Percentiles rank a stretch among this genome's conserved stretches.
These are phyloP conservation scores for Datnioides undecimradiatus DNA, from an alignment of 2,113 vertebrate genomes.

Conservation along the genomic window DNA sequence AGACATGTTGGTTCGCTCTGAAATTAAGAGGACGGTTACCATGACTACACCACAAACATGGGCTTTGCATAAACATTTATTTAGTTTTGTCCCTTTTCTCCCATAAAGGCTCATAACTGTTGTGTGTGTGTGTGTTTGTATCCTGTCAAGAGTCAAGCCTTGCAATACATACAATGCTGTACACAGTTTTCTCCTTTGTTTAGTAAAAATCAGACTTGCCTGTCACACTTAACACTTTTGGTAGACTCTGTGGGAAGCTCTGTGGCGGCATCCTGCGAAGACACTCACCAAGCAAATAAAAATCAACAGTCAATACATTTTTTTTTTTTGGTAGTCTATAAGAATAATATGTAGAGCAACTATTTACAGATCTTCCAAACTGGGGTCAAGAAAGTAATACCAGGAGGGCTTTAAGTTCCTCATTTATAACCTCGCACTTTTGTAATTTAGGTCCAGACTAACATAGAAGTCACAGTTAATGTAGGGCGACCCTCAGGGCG, in stretches of 20 bases:
- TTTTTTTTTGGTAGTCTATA: slow-evolving; percentile 70
- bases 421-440: slow-evolving; percentile 8
- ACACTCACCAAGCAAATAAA: slow-evolving; percentile 49
- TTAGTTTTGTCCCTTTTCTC: slow-evolving; percentile 62
- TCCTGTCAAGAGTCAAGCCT: slow-evolving; percentile 36
- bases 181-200: slow-evolving; percentile 45
- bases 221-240: slow-evolving; percentile 55
- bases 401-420: neutral
- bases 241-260: slow-evolving; percentile 70
- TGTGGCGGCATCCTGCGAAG: slow-evolving; percentile 49
- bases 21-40: slow-evolving; percentile 34
- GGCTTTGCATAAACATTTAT: slow-evolving; percentile 74
- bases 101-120: slow-evolving; percentile 43
- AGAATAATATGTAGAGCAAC: slow-evolving; percentile 64
- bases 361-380: slow-evolving; percentile 73
- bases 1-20: slow-evolving; percentile 25
- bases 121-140: slow-evolving; percentile 34
- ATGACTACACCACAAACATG: slow-evolving; percentile 49
- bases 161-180: slow-evolving; percentile 45
- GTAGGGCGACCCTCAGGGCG: slow-evolving; percentile 25
- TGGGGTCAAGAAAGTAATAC: slow-evolving; percentile 3
- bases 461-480: neutral
- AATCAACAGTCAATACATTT: slow-evolving; percentile 59
- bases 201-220: slow-evolving; percentile 47
- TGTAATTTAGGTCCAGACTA: slow-evolving; percentile 31